Percentiles rank a stretch among this genome's conserved stretches.
phyloP scores from a whole-genome alignment of 2,888 invertebrate species.

The Tenthredo notha region DNA sequence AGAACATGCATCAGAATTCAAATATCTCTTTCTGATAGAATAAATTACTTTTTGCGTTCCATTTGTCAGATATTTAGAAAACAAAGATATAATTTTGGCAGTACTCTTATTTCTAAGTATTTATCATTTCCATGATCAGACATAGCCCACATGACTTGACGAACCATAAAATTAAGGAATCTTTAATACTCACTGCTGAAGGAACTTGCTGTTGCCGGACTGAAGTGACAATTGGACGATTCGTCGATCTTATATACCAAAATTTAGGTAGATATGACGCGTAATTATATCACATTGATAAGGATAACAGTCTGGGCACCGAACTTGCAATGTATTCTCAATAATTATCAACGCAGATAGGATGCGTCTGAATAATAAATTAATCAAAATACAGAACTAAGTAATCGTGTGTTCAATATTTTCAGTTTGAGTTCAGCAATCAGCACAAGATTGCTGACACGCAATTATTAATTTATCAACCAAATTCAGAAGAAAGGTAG shows the following conservation, averaged over 20 bases:
- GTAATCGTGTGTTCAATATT: background rate
- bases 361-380: background rate
- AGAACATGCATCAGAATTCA: background rate
- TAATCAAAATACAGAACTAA: background rate
- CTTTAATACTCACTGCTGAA: slow-evolving; percentile 5
- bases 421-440: background rate
- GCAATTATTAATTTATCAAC: background rate
- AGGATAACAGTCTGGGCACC: background rate
- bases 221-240: slow-evolving; percentile 10
- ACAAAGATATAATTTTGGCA: background rate
- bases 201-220: background rate
- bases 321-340: background rate
- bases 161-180: background rate
- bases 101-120: background rate
- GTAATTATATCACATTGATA: slow-evolving; percentile 5
- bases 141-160: background rate
- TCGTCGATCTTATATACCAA: slow-evolving; percentile 20
- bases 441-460: background rate
- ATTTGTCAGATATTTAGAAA: background rate
- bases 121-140: background rate
- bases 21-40: background rate
- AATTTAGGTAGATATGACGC: slow-evolving; percentile 5
- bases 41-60: background rate
- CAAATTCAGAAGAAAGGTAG: background rate
- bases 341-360: slow-evolving; percentile 21